phyloP scores from a whole-genome alignment of 2,797 vertebrate species.

The Sebastes trivittatus region DNA sequence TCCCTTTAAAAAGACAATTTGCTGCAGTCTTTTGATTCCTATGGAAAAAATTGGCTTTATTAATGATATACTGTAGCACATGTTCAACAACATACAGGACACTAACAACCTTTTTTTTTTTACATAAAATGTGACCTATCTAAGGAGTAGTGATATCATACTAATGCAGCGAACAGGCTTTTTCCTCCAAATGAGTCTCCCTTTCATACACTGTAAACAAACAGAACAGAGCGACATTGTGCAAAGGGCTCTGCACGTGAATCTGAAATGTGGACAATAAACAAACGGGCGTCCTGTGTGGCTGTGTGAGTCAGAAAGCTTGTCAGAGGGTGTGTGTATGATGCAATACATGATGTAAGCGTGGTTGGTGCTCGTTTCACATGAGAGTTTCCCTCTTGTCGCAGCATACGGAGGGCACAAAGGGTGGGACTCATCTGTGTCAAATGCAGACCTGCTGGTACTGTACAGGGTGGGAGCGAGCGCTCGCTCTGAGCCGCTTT shows the following conservation, averaged over 20 bases:
- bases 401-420: slow-evolving; percentile 2
- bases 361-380: slow-evolving; percentile 31
- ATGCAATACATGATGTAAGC: slow-evolving; percentile 62
- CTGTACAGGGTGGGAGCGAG: slow-evolving; percentile 6
- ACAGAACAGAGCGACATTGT: slow-evolving; percentile 28
- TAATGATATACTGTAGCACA: slow-evolving; percentile 7
- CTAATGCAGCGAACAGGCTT: background rate
- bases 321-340: slow-evolving; percentile 36
- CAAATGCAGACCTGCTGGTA: slow-evolving; percentile 51
- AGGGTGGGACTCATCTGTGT: slow-evolving; percentile 62
- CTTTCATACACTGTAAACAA: background rate
- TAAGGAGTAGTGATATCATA: background rate
- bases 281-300: slow-evolving; percentile 36
- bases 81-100: background rate
- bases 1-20: slow-evolving; percentile 13
- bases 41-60: slow-evolving; percentile 12
- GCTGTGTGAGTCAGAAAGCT: slow-evolving; percentile 26
- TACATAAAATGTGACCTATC: background rate
- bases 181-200: background rate
- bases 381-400: slow-evolving; percentile 1
- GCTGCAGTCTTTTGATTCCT: slow-evolving; percentile 1
- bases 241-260: background rate
- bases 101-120: background rate
- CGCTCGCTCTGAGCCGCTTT: slow-evolving; percentile 64
- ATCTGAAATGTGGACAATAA: slow-evolving; percentile 39